Conservation (phyloP, 2,113 vertebrate species). For the Galbula dea region DNA sequence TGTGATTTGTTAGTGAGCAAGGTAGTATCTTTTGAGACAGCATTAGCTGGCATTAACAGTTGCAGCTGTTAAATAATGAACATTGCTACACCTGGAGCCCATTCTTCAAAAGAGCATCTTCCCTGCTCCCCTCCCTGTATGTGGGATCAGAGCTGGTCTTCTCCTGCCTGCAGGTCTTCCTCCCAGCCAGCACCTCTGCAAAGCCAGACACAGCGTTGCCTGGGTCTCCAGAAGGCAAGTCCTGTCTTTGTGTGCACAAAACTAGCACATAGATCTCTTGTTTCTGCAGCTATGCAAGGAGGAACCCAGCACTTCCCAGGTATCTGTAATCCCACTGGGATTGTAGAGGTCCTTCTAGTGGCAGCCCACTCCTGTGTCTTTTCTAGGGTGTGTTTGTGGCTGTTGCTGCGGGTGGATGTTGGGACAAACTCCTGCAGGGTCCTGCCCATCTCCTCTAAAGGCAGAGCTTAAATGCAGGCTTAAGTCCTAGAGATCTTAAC, state of each 20-base stretch:
- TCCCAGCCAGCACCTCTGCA: background rate
- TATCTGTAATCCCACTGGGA: background rate
- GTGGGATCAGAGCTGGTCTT: rapidly evolving
- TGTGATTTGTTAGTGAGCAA: background rate
- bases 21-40: background rate
- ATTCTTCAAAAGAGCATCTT: background rate
- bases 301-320: background rate
- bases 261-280: rapidly evolving
- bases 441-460: background rate
- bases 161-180: background rate
- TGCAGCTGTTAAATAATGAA: background rate
- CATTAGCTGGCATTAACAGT: background rate
- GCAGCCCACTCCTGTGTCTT: background rate
- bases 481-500: background rate
- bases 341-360: background rate
- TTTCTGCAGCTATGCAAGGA: background rate
- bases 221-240: background rate
- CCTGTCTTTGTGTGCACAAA: rapidly evolving
- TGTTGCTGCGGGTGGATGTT: background rate
- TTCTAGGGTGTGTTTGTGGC: background rate
- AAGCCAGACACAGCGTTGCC: background rate
- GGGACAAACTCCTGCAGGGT: background rate
- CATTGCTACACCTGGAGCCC: background rate
- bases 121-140: background rate
- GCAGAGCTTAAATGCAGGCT: background rate